These are phyloP conservation scores for Amblyteles armatorius DNA, from an alignment of 2,888 invertebrate genomes.

Conservation along the genomic window DNA sequence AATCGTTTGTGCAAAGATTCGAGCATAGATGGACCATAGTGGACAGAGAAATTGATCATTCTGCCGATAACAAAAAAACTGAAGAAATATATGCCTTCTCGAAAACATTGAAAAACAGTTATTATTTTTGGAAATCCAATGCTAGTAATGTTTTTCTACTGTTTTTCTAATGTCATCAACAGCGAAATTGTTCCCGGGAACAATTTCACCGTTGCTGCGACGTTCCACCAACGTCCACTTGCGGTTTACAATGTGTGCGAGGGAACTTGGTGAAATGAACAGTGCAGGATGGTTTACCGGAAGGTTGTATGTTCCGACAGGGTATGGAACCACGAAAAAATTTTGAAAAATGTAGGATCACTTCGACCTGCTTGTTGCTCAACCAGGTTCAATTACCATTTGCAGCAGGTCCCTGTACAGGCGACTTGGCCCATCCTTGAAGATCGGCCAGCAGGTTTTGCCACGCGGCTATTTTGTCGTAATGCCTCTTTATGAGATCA, in stretches of 20 bases:
- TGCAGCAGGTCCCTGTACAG: slow-evolving; percentile 83
- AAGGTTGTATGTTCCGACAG: too few species aligned
- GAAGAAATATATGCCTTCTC: background rate
- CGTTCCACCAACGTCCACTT: too few species aligned
- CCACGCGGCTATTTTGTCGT: slow-evolving; percentile 96
- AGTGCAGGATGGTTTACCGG: too few species aligned
- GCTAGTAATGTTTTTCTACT: too few species aligned
- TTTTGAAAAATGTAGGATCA: slow-evolving; percentile 4
- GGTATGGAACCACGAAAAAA: background rate
- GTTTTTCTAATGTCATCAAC: too few species aligned
- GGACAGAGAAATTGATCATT: background rate
- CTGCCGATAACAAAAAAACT: background rate
- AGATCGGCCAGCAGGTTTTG: slow-evolving; percentile 93
- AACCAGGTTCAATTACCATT: slow-evolving; percentile 77
- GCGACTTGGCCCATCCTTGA: slow-evolving; percentile 86
- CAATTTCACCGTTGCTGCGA: too few species aligned
- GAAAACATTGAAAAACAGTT: background rate
- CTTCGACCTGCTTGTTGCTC: background rate
- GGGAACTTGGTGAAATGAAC: too few species aligned
- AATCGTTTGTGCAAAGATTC: background rate
- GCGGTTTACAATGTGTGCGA: too few species aligned
- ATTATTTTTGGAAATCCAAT: background rate
- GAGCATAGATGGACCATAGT: background rate
- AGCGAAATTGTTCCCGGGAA: too few species aligned
- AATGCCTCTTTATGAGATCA: slow-evolving; percentile 93